Evolutionary conservation across 2,113 vertebrate species (phyloP), one percentile per base, ranked within the genome.

Genomic region (Prietella phreatophila): DNA sequence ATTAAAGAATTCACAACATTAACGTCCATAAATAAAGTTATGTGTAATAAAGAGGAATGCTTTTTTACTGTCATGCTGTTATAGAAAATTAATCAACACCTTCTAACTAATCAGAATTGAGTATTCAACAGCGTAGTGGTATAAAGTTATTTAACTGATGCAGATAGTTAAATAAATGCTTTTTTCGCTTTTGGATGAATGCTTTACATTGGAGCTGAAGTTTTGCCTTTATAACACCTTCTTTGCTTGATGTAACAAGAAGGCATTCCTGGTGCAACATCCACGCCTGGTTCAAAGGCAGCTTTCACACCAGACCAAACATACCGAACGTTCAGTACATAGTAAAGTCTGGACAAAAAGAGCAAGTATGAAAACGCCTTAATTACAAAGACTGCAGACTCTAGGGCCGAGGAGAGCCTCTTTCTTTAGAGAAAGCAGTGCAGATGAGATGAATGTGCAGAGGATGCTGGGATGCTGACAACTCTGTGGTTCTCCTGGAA

Each of bases 401-500:
- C 25, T 39, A 55, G 47, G 60, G 83, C 86, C 50, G 50, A 80
- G 60, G 61, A 85, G 73, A 65, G 65, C 78, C 86, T 85, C 63
- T 10, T 30, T 61, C 69, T 89, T 75, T 60, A 87, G 82, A 88
- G 87, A 53, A 80, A 20, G 65, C 25, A 78, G 86, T 15, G 83
- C 87, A 82, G 85, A 87, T 69, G 83, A 88, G 88, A 90, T 86
- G 83, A 88, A 89, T 89, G 82, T 85, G 73, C 84, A 63, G 84
- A 65, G 89, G 88, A 84, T 85, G 81, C 87, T 87, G 75, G 7
- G 76, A 65, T 81, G 81, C 87, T 86, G 85, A 79, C 91, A 86
- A 87, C 84, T 19, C 82, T 25, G 55, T 42, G 71, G 89, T 79
- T 87, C 88, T 91, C 88, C 87, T 88, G 90, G 92, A 93, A 90